Evolutionary conservation across 2,888 invertebrate genomes (phyloP).

Genomic region (Napeogenes inachia): DNA sequence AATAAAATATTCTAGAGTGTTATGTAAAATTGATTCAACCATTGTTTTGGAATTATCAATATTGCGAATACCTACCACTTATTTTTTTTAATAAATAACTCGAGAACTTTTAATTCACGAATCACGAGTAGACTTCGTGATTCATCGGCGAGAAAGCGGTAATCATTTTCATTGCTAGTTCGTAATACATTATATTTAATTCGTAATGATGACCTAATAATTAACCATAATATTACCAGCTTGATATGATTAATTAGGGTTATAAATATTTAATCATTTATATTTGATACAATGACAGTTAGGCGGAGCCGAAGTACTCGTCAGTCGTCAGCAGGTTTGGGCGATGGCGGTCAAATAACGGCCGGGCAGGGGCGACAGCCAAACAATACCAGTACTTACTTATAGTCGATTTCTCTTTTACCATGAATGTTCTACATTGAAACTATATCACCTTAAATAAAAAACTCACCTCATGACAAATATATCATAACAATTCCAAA

Average conservation of each 20-base stretch:
- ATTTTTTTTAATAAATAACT: constrained; percentile 1
- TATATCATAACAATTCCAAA: constrained; percentile 50
- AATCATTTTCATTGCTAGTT: constrained; percentile 17
- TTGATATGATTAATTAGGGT: neutral
- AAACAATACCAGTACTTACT: constrained; percentile 30
- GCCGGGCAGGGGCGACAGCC: constrained; percentile 42
- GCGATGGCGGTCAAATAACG: constrained; percentile 76
- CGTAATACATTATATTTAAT: constrained; percentile 7
- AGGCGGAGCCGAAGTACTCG: constrained; percentile 60
- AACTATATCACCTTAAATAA: constrained; percentile 14
- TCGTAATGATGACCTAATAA: constrained; percentile 7
- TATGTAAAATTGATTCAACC: too few species aligned
- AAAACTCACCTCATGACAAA: constrained; percentile 71
- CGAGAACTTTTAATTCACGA: constrained; percentile 6
- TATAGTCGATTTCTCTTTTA: constrained; percentile 19
- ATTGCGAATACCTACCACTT: too few species aligned
- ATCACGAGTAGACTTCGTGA: constrained; percentile 27
- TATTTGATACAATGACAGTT: constrained; percentile 30
- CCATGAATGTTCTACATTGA: constrained; percentile 6
- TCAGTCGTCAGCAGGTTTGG: constrained; percentile 58
- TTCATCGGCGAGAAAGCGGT: constrained; percentile 33
- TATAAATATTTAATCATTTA: constrained; percentile 5
- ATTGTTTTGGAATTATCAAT: too few species aligned
- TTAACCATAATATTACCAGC: neutral
- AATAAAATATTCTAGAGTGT: too few species aligned